These are phyloP conservation scores for Holocentrus rufus DNA, from an alignment of 2,797 vertebrate species.

Conservation along the genomic window DNA sequence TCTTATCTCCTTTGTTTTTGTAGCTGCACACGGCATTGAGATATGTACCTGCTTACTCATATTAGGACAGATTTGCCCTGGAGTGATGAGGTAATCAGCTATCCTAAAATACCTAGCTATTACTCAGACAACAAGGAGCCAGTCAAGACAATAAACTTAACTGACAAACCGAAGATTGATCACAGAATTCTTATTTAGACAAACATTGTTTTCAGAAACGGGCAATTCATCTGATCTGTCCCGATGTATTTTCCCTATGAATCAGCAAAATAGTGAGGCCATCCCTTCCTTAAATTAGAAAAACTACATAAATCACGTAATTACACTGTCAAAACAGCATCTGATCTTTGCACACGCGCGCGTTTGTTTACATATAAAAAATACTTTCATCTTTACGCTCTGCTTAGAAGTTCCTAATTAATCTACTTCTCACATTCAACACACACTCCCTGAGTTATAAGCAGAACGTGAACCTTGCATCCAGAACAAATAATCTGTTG, in stretches of 20 bases:
- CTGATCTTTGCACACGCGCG: slow-evolving; percentile 66
- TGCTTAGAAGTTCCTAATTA: slow-evolving; percentile 65
- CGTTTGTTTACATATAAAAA: slow-evolving; percentile 68
- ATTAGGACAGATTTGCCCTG: slow-evolving; percentile 69
- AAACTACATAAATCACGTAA: slow-evolving; percentile 82
- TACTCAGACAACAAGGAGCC: slow-evolving; percentile 81
- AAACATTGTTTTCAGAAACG: slow-evolving; percentile 80
- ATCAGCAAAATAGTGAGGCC: slow-evolving; percentile 75
- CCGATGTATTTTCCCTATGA: slow-evolving; percentile 75
- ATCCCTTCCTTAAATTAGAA: slow-evolving; percentile 70
- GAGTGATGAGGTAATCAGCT: slow-evolving; percentile 77
- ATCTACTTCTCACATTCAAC: slow-evolving; percentile 46
- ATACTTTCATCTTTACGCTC: slow-evolving; percentile 59
- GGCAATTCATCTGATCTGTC: slow-evolving; percentile 82
- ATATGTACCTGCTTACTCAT: slow-evolving; percentile 66
- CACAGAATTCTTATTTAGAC: slow-evolving; percentile 82
- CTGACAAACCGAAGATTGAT: slow-evolving; percentile 83
- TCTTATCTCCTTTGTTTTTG: slow-evolving; percentile 60
- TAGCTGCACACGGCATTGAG: slow-evolving; percentile 45
- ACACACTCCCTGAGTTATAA: slow-evolving; percentile 34
- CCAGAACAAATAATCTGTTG: slow-evolving; percentile 33
- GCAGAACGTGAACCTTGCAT: slow-evolving; percentile 31
- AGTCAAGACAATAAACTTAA: slow-evolving; percentile 78
- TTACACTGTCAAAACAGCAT: slow-evolving; percentile 79
- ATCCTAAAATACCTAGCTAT: slow-evolving; percentile 71